Percentiles rank a stretch among this genome's conserved stretches.
phyloP scores from a whole-genome alignment of 2,113 vertebrate species.

The Polypterus bichir region DNA sequence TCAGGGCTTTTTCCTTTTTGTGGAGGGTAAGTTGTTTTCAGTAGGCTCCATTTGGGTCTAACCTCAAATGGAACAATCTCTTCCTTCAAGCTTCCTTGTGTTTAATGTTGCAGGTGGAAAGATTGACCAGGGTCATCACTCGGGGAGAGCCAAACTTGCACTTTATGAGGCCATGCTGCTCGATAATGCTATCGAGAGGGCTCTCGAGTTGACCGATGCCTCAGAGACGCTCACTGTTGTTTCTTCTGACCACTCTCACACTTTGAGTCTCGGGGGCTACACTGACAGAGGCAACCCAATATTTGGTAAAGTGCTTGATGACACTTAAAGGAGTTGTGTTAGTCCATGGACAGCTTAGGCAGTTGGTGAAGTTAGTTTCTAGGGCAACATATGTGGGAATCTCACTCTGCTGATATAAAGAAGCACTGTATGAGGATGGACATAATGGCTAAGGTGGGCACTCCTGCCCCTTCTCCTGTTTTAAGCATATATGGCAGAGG shows the following conservation, averaged over 20 bases:
- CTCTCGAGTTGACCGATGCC: not conserved
- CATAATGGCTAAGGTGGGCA: too few species aligned
- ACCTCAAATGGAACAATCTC: not conserved
- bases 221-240: constrained; percentile 8
- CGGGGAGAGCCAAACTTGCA: constrained; percentile 3
- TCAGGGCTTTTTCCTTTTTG: constrained; percentile 10
- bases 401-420: too few species aligned
- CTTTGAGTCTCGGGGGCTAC: constrained; percentile 11
- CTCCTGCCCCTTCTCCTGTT: too few species aligned
- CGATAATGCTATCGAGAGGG: constrained; percentile 5
- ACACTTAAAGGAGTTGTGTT: too few species aligned
- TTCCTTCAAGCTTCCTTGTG: not conserved
- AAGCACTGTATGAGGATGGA: too few species aligned
- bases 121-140: constrained; percentile 12
- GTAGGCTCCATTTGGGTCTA: not conserved
- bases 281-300: constrained; percentile 38
- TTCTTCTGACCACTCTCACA: constrained; percentile 13
- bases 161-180: constrained; percentile 6
- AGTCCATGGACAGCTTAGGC: too few species aligned
- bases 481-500: too few species aligned
- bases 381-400: too few species aligned
- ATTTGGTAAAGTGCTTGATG: not conserved
- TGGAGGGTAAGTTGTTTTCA: not conserved
- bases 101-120: constrained; percentile 7
- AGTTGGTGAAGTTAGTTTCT: too few species aligned